Conservation (phyloP, 2,113 vertebrate species). For the Tor tambroides region DNA sequence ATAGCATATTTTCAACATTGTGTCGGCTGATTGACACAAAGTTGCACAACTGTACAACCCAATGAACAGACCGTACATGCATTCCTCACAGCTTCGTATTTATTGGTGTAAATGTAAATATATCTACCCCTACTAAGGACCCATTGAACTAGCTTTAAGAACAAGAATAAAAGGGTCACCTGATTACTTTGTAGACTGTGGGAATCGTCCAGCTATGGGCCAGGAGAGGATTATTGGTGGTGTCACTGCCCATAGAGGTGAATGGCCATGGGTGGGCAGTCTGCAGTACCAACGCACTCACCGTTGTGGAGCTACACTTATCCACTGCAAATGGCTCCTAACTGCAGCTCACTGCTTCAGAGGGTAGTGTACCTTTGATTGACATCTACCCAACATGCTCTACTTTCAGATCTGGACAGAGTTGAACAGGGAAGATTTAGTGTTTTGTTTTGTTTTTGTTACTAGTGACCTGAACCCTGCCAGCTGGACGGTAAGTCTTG, state of each 20-base stretch:
- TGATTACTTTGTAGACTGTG: constrained; percentile 81
- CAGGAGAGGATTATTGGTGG: constrained; percentile 88
- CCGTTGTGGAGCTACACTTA: constrained; percentile 89
- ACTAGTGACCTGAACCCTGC: constrained; percentile 48
- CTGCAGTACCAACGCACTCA: constrained; percentile 86
- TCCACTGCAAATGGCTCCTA: constrained; percentile 88
- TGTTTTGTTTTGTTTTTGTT: background rate
- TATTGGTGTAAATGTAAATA: background rate
- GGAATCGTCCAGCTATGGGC: constrained; percentile 71
- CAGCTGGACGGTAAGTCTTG: constrained; percentile 87
- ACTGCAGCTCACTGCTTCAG: constrained; percentile 93
- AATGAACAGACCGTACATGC: background rate
- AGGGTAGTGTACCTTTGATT: constrained; percentile 68
- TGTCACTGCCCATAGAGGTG: constrained; percentile 78
- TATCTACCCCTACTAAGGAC: background rate
- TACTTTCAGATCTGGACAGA: background rate
- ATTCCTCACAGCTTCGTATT: background rate
- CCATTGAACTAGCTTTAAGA: background rate
- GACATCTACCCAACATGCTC: background rate
- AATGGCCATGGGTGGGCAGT: constrained; percentile 96
- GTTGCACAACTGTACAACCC: background rate
- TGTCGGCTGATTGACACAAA: background rate
- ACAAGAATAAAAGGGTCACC: background rate
- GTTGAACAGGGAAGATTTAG: background rate
- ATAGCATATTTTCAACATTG: background rate